These are phyloP conservation scores for Eurypyga helias DNA, from an alignment of 2,113 vertebrate genomes.

Conservation along the genomic window DNA sequence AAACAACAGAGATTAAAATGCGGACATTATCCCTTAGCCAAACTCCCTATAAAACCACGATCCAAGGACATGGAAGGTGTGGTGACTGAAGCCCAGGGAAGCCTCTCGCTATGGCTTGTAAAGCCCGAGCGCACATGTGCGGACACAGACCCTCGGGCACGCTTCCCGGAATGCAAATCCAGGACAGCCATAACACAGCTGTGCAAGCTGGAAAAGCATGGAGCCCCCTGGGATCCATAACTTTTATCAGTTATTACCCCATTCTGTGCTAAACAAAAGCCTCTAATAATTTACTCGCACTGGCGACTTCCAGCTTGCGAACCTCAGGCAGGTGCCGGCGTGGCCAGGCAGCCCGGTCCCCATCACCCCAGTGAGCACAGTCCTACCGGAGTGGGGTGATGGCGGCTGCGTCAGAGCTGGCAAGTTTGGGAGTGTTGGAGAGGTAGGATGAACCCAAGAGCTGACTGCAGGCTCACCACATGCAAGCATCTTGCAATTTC, in stretches of 20 bases:
- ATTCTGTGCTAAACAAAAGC: conserved; percentile 66
- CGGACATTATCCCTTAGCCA: conserved; percentile 67
- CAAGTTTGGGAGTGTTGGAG: neutral
- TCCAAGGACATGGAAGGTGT: conserved; percentile 70
- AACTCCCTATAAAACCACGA: conserved; percentile 51
- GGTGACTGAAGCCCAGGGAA: conserved; percentile 61
- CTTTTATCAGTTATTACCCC: conserved; percentile 70
- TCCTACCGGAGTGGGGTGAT: neutral
- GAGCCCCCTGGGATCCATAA: conserved; percentile 67
- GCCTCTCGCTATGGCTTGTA: conserved; percentile 56
- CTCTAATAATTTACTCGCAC: conserved; percentile 48
- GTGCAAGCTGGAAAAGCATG: conserved; percentile 62
- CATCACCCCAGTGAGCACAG: accelerated
- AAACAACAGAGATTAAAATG: conserved; percentile 59
- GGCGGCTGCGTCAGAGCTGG: neutral
- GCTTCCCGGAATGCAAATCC: conserved; percentile 71
- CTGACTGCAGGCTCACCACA: accelerated
- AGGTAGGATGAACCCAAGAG: neutral
- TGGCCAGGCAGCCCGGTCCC: neutral
- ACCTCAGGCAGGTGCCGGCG: conserved; percentile 1
- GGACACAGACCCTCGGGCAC: conserved; percentile 50
- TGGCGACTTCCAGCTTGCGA: conserved; percentile 18
- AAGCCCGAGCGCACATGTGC: conserved; percentile 60
- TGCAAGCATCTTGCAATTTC: accelerated
- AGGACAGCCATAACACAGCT: conserved; percentile 71